Evolutionary conservation across 2,797 vertebrate genomes (phyloP), one percentile per base, ranked within the genome.

Genomic region (Paedocypris micromegethes): DNA sequence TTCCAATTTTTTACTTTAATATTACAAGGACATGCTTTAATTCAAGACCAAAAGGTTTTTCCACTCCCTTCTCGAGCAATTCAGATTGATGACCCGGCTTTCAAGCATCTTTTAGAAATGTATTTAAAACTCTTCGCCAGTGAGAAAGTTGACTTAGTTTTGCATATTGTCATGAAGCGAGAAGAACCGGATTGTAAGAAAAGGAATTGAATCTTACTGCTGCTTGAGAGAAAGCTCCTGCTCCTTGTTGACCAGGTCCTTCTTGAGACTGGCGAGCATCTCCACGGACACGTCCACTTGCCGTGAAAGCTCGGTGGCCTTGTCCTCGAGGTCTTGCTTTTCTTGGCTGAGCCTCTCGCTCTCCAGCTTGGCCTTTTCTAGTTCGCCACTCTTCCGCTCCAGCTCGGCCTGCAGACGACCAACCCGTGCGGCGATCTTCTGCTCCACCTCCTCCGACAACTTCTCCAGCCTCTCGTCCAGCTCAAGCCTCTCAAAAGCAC

Each of bases 271-370:
- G 2, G 96, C 96, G 65, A 98, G 75, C 93, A 98, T 95, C 85
- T 98, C 96, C 88, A 98, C 96, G 0, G 96, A 98, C 78, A 98
- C 96, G 0, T 98, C 96, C 81, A 98, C 96, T 86, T 98, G 96
- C 6, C 96, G 90, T 0, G 95, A 97, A 9, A 98, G 92, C 78
- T 98, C 96, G 0, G 93, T 90, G 0, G 96, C 96, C 8, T 96
- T 90, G 84, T 96, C 93, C 86, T 98, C 96, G 83, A 98, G 89
- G 79, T 97, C 94, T 79, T 96, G 94, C 72, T 98, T 98, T 85
- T 98, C 96, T 9, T 92, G 84, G 72, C 96, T 90, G 52, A 98
- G 90, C 39, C 88, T 73, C 38, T 95, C 89, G 42, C 96, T 98
- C 83, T 98, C 96, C 75, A 92, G 88, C 78, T 97, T 93, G 75